Evolutionary conservation across 2,888 invertebrate species (phyloP), one percentile per base, ranked within the genome.

Genomic region (Chloroclysta siterata): DNA sequence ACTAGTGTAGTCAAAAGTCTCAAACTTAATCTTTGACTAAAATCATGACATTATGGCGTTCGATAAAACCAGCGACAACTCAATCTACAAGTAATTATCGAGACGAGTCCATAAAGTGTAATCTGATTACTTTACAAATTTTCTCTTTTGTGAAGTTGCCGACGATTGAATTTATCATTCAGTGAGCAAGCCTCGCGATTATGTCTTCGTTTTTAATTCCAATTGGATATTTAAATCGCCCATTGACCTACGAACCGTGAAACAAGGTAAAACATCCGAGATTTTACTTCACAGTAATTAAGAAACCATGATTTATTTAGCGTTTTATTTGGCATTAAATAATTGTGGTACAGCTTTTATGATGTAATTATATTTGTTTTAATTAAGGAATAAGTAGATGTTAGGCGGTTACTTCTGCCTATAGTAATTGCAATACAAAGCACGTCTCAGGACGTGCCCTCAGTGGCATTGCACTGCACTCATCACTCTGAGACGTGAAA

Each of bases 91-190:
- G 56, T 47, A 56, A 56, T 52, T 15, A 62, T 56, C 44, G 59
- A 63, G 41, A 52, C 22, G 53, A 60, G 41, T 41, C 15, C 22
- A 54, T 54, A 51, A 59, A 60, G 41, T 33, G 41, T 60, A 14
- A 64, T 52, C 56, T 39, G 64, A 60, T 60, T 48, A 39, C 48
- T 56, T 56, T 53, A 36, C 17, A 29, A 55, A 56, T 53, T 54
- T 44, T 50, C 36, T 42, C 44, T 54, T 44, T 39, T 28, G 11
- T 7, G 55, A 63, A 66, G 29, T 48, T 48, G 44, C 48, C 51
- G 29, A 56, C 52, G 56, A 63, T 56, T 54, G 60, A 66, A 48
- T 75, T 76, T 65, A 70, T 68, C 65, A 71, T 77, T 72, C 67
- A 70, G 69, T 73, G 72, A 48, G 53, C 55, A 53, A 61, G 60